Evolutionary conservation across 2,888 invertebrate species (phyloP).

Genomic region (Mallateleia sp.): DNA sequence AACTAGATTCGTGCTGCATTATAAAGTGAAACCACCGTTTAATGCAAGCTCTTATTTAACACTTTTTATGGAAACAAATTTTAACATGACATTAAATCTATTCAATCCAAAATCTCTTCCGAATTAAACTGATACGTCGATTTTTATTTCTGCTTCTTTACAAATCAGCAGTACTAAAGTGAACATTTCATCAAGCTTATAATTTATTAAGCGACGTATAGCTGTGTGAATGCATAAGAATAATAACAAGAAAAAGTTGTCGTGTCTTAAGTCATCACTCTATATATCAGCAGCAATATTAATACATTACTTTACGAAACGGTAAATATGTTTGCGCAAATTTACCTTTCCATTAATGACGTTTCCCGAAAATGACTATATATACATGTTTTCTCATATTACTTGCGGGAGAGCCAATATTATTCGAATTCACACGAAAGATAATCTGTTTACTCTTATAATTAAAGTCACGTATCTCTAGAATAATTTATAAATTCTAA

Average conservation of each 20-base stretch:
- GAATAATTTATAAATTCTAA: slow-evolving; percentile 29
- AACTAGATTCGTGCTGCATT: neutral
- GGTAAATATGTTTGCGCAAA: neutral
- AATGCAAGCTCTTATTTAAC: too few species aligned
- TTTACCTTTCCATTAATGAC: neutral
- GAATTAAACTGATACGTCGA: neutral
- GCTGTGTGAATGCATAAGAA: neutral
- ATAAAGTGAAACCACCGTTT: neutral
- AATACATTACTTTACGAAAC: neutral
- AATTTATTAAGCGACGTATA: neutral
- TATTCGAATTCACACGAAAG: slow-evolving; percentile 25
- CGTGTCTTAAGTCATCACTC: neutral
- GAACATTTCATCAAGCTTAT: neutral
- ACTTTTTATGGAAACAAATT: neutral
- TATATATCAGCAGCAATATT: neutral
- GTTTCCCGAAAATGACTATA: neutral
- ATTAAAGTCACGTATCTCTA: slow-evolving; percentile 31
- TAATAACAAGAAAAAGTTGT: neutral
- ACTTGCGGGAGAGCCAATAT: slow-evolving; percentile 8
- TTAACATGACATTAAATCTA: neutral
- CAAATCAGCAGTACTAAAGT: neutral
- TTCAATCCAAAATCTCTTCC: neutral
- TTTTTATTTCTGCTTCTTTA: neutral
- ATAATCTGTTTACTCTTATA: slow-evolving; percentile 13
- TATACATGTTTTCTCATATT: neutral